Evolutionary conservation across 64 coral and sea anemone genomes (phyloP), one percentile per base, ranked within the genome.

Genomic region (Pocillopora damicornis): DNA sequence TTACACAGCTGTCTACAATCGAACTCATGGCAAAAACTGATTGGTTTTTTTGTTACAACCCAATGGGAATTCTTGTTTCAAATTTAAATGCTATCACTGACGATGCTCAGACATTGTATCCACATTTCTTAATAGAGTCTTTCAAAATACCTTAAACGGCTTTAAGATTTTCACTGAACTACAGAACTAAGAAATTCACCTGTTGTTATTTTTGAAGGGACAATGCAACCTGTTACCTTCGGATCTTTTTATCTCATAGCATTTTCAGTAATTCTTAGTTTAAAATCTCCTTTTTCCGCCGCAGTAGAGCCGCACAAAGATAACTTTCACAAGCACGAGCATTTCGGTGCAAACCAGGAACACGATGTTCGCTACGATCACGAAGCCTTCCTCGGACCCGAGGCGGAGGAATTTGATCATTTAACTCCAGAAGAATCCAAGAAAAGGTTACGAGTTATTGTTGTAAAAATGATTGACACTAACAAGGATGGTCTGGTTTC

Each of bases 371-470:
- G 90, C 11, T 99, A 91, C 62, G 97, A 99, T 37, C 97, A 99
- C 23, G 97, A 99, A 72, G 97, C 93, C 3, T 99, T 99, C 30
- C 86, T 99, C 1, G 97, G 97, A 23, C 97, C 97, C 5, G 93
- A 99, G 38, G 97, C 97, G 14, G 83, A 89, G 65, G 77, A 99
- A 67, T 99, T 95, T 58, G 97, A 99, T 9, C 79, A 95, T 25
- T 69, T 99, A 5, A 88, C 93, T 9, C 87, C 93, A 5, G 97
- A 91, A 34, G 97, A 99, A 66, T 90, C 97, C 22, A 99, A 99
- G 67, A 85, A 69, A 77, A 90, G 92, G 63, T 83, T 99, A 9
- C 90, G 82, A 60, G 89, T 83, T 16, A 95, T 97, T 74, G 94
- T 99, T 15, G 83, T 78, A 10, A 76, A 91, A 23, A 79, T 90